These are phyloP conservation scores for Sardina pilchardus DNA, from an alignment of 2,113 vertebrate species.

Conservation along the genomic window DNA sequence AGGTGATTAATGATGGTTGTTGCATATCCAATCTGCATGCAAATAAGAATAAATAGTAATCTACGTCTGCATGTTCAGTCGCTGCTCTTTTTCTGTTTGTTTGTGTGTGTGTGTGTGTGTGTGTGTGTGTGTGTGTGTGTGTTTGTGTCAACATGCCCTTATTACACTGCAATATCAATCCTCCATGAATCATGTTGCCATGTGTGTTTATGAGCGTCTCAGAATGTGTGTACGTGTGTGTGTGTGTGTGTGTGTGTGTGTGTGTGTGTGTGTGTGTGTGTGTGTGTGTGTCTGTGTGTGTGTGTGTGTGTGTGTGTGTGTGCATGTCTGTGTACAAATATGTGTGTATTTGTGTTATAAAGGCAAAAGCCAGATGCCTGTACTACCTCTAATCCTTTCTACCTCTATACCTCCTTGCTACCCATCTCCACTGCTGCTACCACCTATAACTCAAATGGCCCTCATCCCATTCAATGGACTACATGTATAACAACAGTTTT, in stretches of 20 bases:
- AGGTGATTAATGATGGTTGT: conserved; percentile 35
- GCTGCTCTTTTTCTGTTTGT: background rate
- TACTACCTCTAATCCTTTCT: no score
- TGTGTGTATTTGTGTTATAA: no score
- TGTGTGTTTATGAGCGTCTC: background rate
- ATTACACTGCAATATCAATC: no score
- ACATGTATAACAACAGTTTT: no score
- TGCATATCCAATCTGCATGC: conserved; percentile 47
- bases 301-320: background rate
- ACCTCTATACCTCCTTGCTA: no score
- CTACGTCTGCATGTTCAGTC: background rate
- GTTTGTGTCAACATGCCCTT: background rate
- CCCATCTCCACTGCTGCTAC: no score
- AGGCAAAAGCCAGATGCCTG: no score
- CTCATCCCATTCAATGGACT: no score
- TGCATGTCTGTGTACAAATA: background rate
- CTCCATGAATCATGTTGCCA: no score
- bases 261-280: conserved; percentile 37
- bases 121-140: background rate
- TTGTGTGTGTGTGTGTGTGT: background rate
- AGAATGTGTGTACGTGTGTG: background rate
- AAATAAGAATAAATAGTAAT: conserved; percentile 36
- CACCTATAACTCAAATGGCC: no score
- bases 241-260: background rate
- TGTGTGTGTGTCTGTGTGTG: conserved; percentile 10